These are phyloP conservation scores for Formicarius rufipectus DNA, from an alignment of 2,113 vertebrate genomes.

Conservation along the genomic window DNA sequence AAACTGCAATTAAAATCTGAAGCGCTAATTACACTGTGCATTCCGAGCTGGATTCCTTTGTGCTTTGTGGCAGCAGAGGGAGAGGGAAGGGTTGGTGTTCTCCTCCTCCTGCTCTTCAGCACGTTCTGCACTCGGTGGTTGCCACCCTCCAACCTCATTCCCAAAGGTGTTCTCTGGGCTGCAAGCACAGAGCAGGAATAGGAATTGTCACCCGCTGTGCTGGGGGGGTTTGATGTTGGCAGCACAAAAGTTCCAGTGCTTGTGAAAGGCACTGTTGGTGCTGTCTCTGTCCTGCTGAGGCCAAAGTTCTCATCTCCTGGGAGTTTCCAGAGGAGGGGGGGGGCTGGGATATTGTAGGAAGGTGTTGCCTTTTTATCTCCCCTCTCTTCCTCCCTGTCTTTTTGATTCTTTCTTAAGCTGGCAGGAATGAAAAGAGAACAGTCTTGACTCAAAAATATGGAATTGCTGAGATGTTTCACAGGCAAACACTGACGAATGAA, in stretches of 20 bases:
- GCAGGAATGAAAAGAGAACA: background rate
- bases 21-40: background rate
- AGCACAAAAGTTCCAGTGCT: background rate
- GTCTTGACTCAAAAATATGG: background rate
- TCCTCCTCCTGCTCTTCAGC: background rate
- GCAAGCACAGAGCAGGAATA: background rate
- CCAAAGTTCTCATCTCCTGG: background rate
- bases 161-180: background rate
- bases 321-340: background rate
- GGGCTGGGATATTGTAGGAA: background rate
- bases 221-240: background rate
- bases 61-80: background rate
- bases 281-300: background rate
- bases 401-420: background rate
- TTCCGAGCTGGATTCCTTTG: background rate
- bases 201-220: background rate
- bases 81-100: background rate
- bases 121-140: background rate
- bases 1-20: background rate
- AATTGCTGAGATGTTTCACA: background rate
- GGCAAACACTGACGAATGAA: background rate
- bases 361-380: rapidly evolving
- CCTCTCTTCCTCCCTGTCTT: background rate
- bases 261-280: rapidly evolving
- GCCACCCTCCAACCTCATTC: background rate